These are phyloP conservation scores for Drosophila sechellia DNA, from an alignment of 1,140 invertebrate species.

Conservation along the genomic window DNA sequence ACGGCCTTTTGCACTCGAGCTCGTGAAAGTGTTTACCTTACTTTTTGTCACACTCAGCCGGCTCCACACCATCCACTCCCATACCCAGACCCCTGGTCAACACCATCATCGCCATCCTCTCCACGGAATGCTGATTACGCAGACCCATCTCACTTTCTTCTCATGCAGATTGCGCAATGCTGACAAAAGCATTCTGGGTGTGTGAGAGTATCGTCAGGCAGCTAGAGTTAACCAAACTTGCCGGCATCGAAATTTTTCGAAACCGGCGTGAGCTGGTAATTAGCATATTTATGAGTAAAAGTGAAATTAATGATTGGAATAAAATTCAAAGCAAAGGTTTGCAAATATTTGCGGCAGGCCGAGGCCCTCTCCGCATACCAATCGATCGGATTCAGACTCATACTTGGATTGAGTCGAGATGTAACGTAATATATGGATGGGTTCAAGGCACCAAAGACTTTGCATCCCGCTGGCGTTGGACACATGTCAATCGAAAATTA, in stretches of 20 bases:
- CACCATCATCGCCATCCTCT: background rate
- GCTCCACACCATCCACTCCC: slow-evolving; percentile 7
- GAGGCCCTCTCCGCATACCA: slow-evolving; percentile 36
- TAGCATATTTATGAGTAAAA: slow-evolving; percentile 83
- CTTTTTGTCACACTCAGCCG: slow-evolving; percentile 45
- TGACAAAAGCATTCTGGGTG: slow-evolving; percentile 57
- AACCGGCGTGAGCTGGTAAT: slow-evolving; percentile 61
- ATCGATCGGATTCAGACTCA: slow-evolving; percentile 12
- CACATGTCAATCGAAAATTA: slow-evolving; percentile 50
- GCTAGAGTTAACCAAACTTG: background rate
- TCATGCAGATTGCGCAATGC: slow-evolving; percentile 60
- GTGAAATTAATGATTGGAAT: slow-evolving; percentile 76
- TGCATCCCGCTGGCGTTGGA: slow-evolving; percentile 27
- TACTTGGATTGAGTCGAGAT: slow-evolving; percentile 17
- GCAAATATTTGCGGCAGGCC: slow-evolving; percentile 65
- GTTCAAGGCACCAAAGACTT: slow-evolving; percentile 21
- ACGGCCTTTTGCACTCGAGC: slow-evolving; percentile 53
- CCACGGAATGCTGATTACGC: slow-evolving; percentile 19
- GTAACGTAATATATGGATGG: slow-evolving; percentile 33
- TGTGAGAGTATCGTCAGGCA: slow-evolving; percentile 12
- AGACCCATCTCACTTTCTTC: slow-evolving; percentile 73
- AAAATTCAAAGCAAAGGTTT: slow-evolving; percentile 57
- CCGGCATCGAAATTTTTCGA: background rate
- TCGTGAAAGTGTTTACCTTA: slow-evolving; percentile 66
- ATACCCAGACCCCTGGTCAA: background rate